phyloP scores from a whole-genome alignment of 2,113 vertebrate genomes.

The Zosterops borbonicus region DNA sequence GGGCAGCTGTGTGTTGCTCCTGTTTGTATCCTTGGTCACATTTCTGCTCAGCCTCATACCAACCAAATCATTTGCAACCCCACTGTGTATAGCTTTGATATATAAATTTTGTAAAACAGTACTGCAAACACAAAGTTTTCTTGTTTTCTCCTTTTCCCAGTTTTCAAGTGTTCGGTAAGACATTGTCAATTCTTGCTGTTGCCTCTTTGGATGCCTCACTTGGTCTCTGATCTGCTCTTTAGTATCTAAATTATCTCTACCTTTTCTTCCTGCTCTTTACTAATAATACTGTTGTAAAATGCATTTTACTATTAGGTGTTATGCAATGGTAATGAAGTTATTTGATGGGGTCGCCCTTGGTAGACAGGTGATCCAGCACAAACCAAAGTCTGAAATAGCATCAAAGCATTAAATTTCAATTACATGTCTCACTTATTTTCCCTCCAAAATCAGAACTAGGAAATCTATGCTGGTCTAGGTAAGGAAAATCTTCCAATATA shows the following conservation, averaged over 20 bases:
- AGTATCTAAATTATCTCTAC: not conserved
- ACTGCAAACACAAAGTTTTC: not conserved
- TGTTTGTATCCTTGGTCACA: not conserved
- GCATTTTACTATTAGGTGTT: not conserved
- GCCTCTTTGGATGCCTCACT: not conserved
- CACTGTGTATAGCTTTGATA: not conserved
- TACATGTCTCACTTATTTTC: not conserved
- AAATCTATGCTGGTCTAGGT: not conserved
- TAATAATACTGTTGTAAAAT: not conserved
- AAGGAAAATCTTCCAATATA: not conserved
- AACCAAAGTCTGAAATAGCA: not conserved
- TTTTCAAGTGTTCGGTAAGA: not conserved
- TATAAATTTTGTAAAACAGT: not conserved
- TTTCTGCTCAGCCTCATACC: not conserved
- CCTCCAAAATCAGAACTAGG: not conserved
- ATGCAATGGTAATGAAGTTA: not conserved
- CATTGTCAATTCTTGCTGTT: not conserved
- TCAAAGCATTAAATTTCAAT: not conserved
- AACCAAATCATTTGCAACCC: not conserved
- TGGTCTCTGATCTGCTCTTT: not conserved
- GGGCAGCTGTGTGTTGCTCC: not conserved
- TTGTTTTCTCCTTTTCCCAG: not conserved
- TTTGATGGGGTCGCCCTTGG: not conserved
- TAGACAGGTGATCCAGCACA: not conserved
- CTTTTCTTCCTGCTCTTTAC: not conserved